Evolutionary conservation across 1,140 invertebrate genomes (phyloP).

Genomic region (Sitodiplosis mosellana): DNA sequence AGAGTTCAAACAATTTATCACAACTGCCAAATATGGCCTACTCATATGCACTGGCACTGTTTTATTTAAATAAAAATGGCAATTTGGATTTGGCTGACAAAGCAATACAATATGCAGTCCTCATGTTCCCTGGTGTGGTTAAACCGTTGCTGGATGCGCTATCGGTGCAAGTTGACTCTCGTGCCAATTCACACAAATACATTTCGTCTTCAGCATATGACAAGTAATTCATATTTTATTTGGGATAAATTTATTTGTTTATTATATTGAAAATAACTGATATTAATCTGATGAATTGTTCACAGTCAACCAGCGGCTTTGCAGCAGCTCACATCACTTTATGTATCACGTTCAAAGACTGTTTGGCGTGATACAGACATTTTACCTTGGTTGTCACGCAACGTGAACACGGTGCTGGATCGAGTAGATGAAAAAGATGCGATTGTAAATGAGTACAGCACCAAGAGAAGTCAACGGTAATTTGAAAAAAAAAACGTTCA

Average conservation of each 20-base stretch:
- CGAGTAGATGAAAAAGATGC: conserved; percentile 47
- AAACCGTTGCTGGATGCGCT: conserved; percentile 58
- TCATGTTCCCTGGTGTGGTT: conserved; percentile 69
- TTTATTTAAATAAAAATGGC: conserved; percentile 18
- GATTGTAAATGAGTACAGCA: conserved; percentile 36
- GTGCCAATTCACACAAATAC: conserved; percentile 34
- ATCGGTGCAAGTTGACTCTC: conserved; percentile 45
- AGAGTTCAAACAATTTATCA: conserved; percentile 44
- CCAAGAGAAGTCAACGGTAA: conserved; percentile 41
- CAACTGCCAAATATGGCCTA: conserved; percentile 79
- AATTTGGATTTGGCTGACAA: conserved; percentile 31
- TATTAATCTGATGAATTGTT: conserved; percentile 9
- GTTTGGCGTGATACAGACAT: conserved; percentile 64
- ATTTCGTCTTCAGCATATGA: conserved; percentile 23
- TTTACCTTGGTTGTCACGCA: conserved; percentile 58
- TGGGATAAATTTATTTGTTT: neutral
- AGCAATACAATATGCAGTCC: conserved; percentile 53
- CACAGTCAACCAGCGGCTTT: conserved; percentile 42
- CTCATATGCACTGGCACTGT: conserved; percentile 62
- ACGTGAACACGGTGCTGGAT: conserved; percentile 43
- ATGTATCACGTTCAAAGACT: conserved; percentile 50
- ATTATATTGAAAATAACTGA: neutral
- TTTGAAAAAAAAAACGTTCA: no score
- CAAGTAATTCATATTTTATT: conserved; percentile 9
- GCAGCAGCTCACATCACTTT: conserved; percentile 50